Evolutionary conservation across 35 echinoderm and acorn worm genomes (phyloP).

Genomic region (Lytechinus pictus): DNA sequence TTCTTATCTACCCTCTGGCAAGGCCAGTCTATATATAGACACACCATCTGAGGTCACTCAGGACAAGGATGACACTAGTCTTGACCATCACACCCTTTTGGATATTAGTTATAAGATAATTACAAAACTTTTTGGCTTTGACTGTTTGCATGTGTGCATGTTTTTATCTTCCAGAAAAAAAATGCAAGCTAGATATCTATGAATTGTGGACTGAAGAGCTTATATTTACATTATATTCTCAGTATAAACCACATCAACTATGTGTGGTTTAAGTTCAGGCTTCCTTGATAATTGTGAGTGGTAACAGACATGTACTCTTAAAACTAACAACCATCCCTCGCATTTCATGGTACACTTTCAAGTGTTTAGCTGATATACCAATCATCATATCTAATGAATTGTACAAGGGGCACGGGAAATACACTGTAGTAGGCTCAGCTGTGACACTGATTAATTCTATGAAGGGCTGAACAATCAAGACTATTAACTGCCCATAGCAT

Average conservation of each 20-base stretch:
- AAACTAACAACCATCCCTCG: background rate
- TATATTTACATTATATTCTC: background rate
- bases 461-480: background rate
- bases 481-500: background rate
- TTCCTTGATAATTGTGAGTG: background rate
- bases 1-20: constrained; percentile 6
- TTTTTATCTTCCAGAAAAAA: background rate
- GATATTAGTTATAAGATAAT: background rate
- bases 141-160: background rate
- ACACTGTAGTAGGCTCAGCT: no score
- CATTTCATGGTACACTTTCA: background rate
- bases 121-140: background rate
- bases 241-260: background rate
- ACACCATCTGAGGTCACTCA: constrained; percentile 28
- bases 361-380: no score
- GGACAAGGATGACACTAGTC: background rate
- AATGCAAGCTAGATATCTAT: no score
- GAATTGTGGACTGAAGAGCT: no score
- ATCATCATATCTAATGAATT: no score
- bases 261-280: background rate
- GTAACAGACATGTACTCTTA: background rate
- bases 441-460: background rate
- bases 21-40: constrained; percentile 33
- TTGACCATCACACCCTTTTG: background rate
- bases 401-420: no score